Percentiles rank a stretch among this genome's conserved stretches.
These are phyloP conservation scores for Lapara coniferarum DNA, from an alignment of 2,888 invertebrate species.

Conservation along the genomic window DNA sequence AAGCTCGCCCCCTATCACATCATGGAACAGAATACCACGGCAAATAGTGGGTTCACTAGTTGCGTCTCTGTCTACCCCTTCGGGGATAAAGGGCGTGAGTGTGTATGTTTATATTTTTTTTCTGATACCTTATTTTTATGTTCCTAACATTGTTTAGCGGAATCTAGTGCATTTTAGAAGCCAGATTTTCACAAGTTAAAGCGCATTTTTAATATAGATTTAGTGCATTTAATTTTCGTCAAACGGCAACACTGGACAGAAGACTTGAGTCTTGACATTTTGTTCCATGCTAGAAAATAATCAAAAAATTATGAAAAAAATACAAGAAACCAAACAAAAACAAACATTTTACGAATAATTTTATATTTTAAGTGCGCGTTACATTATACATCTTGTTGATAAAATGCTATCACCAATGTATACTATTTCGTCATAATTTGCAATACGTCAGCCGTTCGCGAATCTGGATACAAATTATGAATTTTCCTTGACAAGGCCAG, in stretches of 20 bases:
- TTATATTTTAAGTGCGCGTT: not conserved
- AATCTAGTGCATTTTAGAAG: too few species aligned
- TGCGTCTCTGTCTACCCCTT: too few species aligned
- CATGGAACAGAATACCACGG: too few species aligned
- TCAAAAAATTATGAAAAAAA: not conserved
- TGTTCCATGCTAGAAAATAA: slow-evolving; percentile 6
- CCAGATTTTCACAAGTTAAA: too few species aligned
- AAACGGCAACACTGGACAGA: too few species aligned
- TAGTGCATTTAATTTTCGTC: too few species aligned
- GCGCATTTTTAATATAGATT: too few species aligned
- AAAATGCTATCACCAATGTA: slow-evolving; percentile 39
- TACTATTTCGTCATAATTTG: slow-evolving; percentile 56
- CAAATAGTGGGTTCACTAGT: too few species aligned
- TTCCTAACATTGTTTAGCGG: not conserved
- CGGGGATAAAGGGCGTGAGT: too few species aligned
- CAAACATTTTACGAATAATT: not conserved
- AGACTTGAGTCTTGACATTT: slow-evolving; percentile 1
- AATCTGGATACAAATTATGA: slow-evolving; percentile 60
- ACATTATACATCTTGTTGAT: slow-evolving; percentile 11
- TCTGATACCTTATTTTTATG: not conserved
- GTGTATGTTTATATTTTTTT: too few species aligned
- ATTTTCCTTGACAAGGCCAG: slow-evolving; percentile 57
- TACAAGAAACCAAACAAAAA: not conserved
- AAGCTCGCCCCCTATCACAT: too few species aligned
- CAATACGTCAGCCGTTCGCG: slow-evolving; percentile 49